These are phyloP conservation scores for Sinelater perroti DNA, from an alignment of 2,888 invertebrate genomes.

Conservation along the genomic window DNA sequence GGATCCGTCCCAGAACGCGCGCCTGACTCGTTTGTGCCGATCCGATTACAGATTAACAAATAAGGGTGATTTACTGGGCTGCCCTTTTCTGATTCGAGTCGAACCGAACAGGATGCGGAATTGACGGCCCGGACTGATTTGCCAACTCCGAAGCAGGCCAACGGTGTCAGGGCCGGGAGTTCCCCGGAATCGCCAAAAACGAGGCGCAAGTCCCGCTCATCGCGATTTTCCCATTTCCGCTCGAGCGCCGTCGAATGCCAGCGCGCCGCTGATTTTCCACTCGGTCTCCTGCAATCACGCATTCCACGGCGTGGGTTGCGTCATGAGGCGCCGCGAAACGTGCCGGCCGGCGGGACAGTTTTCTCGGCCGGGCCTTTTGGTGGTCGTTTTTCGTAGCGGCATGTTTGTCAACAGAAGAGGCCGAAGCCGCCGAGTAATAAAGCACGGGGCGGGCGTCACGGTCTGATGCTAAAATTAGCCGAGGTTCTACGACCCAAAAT, in stretches of 20 bases:
- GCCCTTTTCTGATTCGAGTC: too few relatives aligned
- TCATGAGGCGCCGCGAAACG: conserved; percentile 15
- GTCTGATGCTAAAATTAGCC: conserved; percentile 1
- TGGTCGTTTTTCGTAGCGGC: not conserved
- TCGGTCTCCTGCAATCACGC: conserved; percentile 25
- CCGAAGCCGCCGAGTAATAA: not conserved
- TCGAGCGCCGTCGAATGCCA: conserved; percentile 25
- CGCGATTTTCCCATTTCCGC: conserved; percentile 28
- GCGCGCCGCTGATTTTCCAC: conserved; percentile 31
- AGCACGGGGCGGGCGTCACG: not conserved
- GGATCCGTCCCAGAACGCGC: conserved; percentile 25
- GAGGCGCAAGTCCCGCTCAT: conserved; percentile 17
- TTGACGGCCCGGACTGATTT: too few relatives aligned
- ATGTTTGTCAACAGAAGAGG: not conserved
- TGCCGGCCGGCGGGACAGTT: conserved; percentile 1
- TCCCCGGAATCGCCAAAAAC: not conserved
- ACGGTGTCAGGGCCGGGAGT: not conserved
- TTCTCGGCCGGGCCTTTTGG: conserved; percentile 1
- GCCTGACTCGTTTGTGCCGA: conserved; percentile 4
- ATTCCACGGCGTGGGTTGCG: conserved; percentile 27
- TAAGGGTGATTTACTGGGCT: too few relatives aligned
- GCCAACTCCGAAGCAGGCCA: too few relatives aligned
- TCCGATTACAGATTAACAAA: not conserved
- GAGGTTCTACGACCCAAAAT: conserved; percentile 1
- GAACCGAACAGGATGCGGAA: too few relatives aligned